These are phyloP conservation scores for Myxocyprinus asiaticus DNA, from an alignment of 2,113 vertebrate genomes.

Conservation along the genomic window DNA sequence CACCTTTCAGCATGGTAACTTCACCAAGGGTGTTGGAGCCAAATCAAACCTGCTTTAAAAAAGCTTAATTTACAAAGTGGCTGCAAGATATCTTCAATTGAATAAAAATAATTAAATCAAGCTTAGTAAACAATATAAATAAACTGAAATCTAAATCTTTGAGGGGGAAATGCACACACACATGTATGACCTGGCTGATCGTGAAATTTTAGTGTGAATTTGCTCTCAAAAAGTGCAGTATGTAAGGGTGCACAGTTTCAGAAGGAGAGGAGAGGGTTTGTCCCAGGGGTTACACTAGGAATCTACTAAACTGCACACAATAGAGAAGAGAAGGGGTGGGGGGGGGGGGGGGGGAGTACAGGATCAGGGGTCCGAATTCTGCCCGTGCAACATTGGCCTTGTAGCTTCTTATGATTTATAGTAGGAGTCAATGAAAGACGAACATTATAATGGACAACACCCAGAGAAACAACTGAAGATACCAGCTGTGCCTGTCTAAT, in stretches of 20 bases:
- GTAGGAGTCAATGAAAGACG: constrained; percentile 85
- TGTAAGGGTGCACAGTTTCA: constrained; percentile 55
- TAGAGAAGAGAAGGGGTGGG: constrained; percentile 28
- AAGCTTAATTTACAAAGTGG: constrained; percentile 57
- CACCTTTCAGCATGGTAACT: constrained; percentile 58
- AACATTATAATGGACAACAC: constrained; percentile 86
- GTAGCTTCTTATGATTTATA: constrained; percentile 89
- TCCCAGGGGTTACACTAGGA: constrained; percentile 5
- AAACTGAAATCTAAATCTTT: no score
- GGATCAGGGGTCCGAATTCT: constrained; percentile 31
- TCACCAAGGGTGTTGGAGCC: constrained; percentile 55
- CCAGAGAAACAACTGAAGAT: constrained; percentile 98
- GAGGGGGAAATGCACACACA: background rate
- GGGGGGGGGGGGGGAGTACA: constrained; percentile 10
- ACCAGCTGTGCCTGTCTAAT: constrained; percentile 84
- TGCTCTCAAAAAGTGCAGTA: background rate
- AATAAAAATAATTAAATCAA: constrained; percentile 15
- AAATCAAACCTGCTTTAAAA: constrained; percentile 53
- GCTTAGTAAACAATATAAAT: no score
- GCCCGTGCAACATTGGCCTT: constrained; percentile 77
- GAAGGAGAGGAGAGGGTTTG: constrained; percentile 69
- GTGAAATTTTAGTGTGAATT: no score
- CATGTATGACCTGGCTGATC: background rate
- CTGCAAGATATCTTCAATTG: constrained; percentile 37
- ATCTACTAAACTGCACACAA: constrained; percentile 46